Base-by-base conservation (phyloP, 2,113 vertebrate genomes). In the Bucco capensis region DNA sequence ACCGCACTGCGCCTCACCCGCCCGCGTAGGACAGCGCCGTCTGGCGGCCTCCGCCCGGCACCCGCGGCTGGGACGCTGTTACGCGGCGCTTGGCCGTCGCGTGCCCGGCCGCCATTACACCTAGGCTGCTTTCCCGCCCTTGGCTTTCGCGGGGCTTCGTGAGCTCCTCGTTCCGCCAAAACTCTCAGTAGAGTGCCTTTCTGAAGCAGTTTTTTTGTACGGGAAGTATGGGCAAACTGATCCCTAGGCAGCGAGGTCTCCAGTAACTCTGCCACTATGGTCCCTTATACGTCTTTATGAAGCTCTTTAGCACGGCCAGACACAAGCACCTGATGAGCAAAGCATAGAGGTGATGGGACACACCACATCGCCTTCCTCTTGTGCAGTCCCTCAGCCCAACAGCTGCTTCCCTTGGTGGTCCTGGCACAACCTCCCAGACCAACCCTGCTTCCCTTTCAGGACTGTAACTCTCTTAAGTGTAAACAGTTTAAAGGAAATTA, bases 401-500 rank as follows among this genome's bases (percentile, higher is more conserved):
- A 27, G 23, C 38, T 6, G 2, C 2, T 4, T 12, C 31, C 25
- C 57, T 38, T 50, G 6, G 2, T 1, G 19, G 23, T 14, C 14
- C 35, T 3, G 14, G 10, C 1, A 13, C 1, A 46, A n/a, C 28
- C 14, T 31, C 42, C 17, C 67, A 4, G 4, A 3, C 12, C 51
- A 33, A 8, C 23, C 0, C 27, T 1, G 0, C 31, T 3, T 3
- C 30, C 37, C 30, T 2, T 8, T 14, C 81, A 12, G 49, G 33
- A 33, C 53, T 6, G 0, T 8, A n/a, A 44, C 35, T 56, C 54
- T 62, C 80, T 25, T 46, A 11, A 9, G 33, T 18, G 27, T 19
- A 25, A 92, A 47, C 38, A 38, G 19, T 16, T 83, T 28, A 80
- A 58, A 84, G 49, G 56, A 93, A 67, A 81, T 47, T 8, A 62